A percentile compares a stretch with the other conserved stretches of the same genome.
Conservation (phyloP, 2,888 invertebrate species). For the Periphyllus acericola region DNA sequence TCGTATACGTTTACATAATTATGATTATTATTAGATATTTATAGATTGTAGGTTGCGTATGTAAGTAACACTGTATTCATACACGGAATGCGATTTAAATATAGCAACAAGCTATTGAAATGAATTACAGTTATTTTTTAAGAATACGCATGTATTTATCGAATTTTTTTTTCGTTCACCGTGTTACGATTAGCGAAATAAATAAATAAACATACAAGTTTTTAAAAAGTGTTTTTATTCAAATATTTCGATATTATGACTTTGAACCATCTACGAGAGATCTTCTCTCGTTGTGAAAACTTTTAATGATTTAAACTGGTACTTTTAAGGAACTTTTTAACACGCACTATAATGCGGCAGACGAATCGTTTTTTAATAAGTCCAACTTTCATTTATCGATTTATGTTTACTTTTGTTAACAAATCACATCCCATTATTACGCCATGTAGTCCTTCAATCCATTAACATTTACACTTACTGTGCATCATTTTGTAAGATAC, state of each 20-base stretch:
- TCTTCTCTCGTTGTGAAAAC: background rate
- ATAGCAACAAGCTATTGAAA: background rate
- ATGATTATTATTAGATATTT: too few relatives aligned
- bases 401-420: background rate
- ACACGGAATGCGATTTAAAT: too few relatives aligned
- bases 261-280: background rate
- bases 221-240: background rate
- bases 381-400: background rate
- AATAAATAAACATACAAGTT: background rate
- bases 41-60: too few relatives aligned
- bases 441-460: background rate
- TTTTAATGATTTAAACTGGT: background rate
- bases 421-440: background rate
- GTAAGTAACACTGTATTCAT: too few relatives aligned
- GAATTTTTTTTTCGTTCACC: background rate
- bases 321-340: background rate
- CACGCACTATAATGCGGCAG: background rate
- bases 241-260: background rate
- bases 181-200: background rate
- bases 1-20: too few relatives aligned
- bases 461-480: conserved; percentile 53
- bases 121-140: background rate
- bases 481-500: conserved; percentile 34
- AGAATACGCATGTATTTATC: background rate
- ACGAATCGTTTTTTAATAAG: background rate